Conservation (phyloP, 2,797 vertebrate species). For the Lophotriccus pileatus region DNA sequence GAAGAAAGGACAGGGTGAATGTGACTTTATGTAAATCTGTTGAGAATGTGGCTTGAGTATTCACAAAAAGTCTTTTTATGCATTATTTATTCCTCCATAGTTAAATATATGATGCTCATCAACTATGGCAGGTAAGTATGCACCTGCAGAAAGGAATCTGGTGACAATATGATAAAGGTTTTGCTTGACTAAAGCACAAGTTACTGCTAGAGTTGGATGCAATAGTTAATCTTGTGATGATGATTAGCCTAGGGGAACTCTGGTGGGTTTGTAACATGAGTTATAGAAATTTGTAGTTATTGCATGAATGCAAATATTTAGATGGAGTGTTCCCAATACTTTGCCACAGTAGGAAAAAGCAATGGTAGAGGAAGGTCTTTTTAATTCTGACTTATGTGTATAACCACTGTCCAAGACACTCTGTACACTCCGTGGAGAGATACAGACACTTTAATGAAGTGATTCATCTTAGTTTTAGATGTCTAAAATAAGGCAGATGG, state of each 20-base stretch:
- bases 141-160: background rate
- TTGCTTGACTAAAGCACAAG: background rate
- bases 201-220: background rate
- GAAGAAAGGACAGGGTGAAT: background rate
- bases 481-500: constrained; percentile 3
- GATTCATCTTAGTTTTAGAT: background rate
- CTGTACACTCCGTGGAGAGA: background rate
- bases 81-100: constrained; percentile 1
- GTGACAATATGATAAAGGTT: background rate
- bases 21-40: constrained; percentile 30
- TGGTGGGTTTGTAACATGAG: background rate
- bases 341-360: background rate
- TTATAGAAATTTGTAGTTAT: background rate
- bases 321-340: background rate
- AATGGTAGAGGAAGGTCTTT: background rate
- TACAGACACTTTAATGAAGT: constrained; percentile 4
- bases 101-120: background rate
- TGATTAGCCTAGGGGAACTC: background rate
- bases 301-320: background rate
- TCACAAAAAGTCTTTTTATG: constrained; percentile 30
- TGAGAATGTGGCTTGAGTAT: background rate
- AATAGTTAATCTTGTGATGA: background rate
- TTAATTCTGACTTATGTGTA: background rate
- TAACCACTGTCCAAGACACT: background rate
- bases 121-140: background rate